These are phyloP conservation scores for Peromyscus attwateri DNA, from an alignment of 2,797 vertebrate species.

Conservation along the genomic window DNA sequence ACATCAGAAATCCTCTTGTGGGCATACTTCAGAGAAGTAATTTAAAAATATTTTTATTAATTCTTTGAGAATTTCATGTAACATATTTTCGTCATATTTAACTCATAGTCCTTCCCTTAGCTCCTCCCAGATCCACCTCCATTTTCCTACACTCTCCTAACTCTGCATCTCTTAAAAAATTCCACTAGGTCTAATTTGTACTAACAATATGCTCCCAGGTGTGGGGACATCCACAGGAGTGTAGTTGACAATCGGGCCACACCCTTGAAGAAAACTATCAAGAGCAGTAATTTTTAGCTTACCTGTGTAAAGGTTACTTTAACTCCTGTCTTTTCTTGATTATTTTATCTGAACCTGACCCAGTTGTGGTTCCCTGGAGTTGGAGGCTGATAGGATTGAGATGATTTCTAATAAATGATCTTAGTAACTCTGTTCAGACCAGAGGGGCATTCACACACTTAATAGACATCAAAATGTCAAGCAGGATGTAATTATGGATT, in stretches of 20 bases:
- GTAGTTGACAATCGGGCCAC: not conserved
- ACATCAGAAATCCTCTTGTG: slow-evolving; percentile 23
- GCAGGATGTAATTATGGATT: slow-evolving; percentile 38
- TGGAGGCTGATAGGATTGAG: not conserved
- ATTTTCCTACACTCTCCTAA: not conserved
- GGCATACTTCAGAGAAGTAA: not conserved
- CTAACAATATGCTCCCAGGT: not conserved
- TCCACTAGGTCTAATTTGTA: not conserved
- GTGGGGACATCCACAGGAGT: too few relatives aligned
- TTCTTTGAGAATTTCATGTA: not conserved
- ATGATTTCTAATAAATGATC: slow-evolving; percentile 17
- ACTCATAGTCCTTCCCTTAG: too few relatives aligned
- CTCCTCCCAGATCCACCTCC: not conserved
- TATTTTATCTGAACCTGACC: slow-evolving; percentile 17
- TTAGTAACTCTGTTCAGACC: not conserved
- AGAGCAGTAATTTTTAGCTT: not conserved
- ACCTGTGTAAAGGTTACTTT: slow-evolving; percentile 32
- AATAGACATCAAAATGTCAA: not conserved
- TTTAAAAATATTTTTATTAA: not conserved
- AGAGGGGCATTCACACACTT: slow-evolving; percentile 25
- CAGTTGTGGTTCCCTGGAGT: not conserved
- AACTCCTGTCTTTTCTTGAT: slow-evolving; percentile 37
- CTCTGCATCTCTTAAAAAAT: not conserved
- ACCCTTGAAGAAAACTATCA: not conserved
- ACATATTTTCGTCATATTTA: not conserved